A percentile compares a stretch with the other conserved stretches of the same genome.
phyloP scores from a whole-genome alignment of 2,888 invertebrate genomes.

The Tortrix viridana region DNA sequence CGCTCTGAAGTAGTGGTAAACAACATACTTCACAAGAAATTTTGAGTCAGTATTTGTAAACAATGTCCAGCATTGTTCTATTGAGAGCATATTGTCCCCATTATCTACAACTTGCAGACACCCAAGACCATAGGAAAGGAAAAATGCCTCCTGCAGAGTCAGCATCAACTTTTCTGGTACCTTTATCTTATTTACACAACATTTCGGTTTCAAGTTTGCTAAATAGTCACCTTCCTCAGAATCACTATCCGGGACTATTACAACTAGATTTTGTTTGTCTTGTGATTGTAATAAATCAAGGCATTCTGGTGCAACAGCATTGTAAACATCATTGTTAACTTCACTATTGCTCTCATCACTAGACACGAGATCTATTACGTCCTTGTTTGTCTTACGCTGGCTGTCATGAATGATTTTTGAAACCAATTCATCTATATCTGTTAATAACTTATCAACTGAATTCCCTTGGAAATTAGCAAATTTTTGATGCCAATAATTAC shows the following conservation, averaged over 20 bases:
- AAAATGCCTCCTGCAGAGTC: conserved; percentile 91
- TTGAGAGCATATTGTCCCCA: conserved; percentile 75
- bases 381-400: conserved; percentile 54
- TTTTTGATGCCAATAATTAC: conserved; percentile 82
- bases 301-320: conserved; percentile 31
- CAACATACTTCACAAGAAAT: conserved; percentile 89
- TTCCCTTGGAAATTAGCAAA: conserved; percentile 54
- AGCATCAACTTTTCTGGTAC: conserved; percentile 87
- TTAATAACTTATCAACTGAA: conserved; percentile 58
- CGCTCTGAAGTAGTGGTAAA: conserved; percentile 93
- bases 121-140: conserved; percentile 87
- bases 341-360: conserved; percentile 67
- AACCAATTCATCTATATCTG: conserved; percentile 61
- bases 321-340: conserved; percentile 47
- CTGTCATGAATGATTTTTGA: conserved; percentile 61
- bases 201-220: conserved; percentile 83
- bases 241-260: conserved; percentile 87
- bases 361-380: conserved; percentile 77
- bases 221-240: conserved; percentile 86
- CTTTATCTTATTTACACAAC: conserved; percentile 84
- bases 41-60: conserved; percentile 83
- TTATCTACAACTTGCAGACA: conserved; percentile 86
- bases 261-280: conserved; percentile 71
- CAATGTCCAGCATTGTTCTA: conserved; percentile 82
- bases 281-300: conserved; percentile 48